Evolutionary conservation across 2,113 vertebrate genomes (phyloP).

Genomic region (Pristiophorus japonicus): DNA sequence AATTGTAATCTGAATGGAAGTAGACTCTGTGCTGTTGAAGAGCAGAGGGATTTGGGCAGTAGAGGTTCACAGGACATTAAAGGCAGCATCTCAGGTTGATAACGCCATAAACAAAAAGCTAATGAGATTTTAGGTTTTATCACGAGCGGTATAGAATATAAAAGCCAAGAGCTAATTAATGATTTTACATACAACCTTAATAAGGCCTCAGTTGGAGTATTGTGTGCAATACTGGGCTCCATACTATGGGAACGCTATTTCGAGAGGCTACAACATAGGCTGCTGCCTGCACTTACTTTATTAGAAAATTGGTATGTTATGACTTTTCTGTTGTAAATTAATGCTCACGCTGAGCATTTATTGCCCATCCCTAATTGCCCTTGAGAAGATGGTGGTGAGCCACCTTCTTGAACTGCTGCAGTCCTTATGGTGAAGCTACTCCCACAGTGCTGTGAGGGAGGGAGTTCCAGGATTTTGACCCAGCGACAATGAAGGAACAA

Average conservation of each 20-base stretch:
- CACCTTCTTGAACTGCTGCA: too few relatives aligned
- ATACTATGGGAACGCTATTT: neutral
- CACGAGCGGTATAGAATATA: neutral
- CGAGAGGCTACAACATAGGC: neutral
- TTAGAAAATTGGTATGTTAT: neutral
- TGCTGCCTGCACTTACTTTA: neutral
- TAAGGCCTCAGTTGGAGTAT: neutral
- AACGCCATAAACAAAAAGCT: neutral
- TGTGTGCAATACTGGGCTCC: neutral
- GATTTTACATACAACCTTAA: neutral
- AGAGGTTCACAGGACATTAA: neutral
- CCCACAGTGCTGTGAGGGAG: too few relatives aligned
- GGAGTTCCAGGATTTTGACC: too few relatives aligned
- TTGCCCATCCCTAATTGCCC: too few relatives aligned
- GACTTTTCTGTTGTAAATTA: neutral
- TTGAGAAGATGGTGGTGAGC: too few relatives aligned
- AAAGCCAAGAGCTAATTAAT: neutral
- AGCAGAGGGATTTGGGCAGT: neutral
- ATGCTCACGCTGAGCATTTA: neutral
- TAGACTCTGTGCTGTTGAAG: neutral
- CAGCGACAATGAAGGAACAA: too few relatives aligned
- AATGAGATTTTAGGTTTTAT: neutral
- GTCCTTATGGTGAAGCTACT: too few relatives aligned
- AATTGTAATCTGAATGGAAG: neutral
- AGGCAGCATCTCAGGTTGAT: neutral